These are phyloP conservation scores for Esox masquinongy DNA, from an alignment of 2,797 vertebrate species.

Conservation along the genomic window DNA sequence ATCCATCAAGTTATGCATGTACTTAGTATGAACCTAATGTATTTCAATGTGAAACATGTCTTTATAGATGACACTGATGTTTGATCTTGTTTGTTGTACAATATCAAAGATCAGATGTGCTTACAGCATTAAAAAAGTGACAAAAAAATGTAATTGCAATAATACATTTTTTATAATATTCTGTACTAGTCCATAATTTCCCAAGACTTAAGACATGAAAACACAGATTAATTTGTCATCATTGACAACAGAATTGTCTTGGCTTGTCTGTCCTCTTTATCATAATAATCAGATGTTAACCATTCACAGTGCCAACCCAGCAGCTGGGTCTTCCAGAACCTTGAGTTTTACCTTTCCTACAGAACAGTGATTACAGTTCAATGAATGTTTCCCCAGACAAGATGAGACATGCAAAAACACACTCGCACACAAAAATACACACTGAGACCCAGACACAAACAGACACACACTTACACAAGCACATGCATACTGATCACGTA, in stretches of 20 bases:
- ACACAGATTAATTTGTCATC: neutral
- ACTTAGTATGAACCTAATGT: no score
- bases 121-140: no score
- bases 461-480: conserved; percentile 1
- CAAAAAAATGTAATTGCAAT: no score
- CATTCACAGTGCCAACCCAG: neutral
- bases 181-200: no score
- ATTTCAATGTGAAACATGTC: no score
- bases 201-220: no score
- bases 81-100: no score
- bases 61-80: no score
- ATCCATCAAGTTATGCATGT: neutral
- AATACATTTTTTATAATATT: no score
- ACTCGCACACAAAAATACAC: conserved; percentile 13
- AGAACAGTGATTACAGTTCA: conserved; percentile 47
- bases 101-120: no score
- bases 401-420: neutral
- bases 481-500: neutral
- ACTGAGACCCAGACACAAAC: neutral
- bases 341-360: neutral
- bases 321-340: conserved; percentile 19
- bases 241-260: neutral
- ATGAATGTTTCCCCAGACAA: conserved; percentile 28
- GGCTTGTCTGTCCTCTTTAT: neutral
- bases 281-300: no score